Evolutionary conservation across 2,888 invertebrate genomes (phyloP).

Genomic region (Stenurella melanura): DNA sequence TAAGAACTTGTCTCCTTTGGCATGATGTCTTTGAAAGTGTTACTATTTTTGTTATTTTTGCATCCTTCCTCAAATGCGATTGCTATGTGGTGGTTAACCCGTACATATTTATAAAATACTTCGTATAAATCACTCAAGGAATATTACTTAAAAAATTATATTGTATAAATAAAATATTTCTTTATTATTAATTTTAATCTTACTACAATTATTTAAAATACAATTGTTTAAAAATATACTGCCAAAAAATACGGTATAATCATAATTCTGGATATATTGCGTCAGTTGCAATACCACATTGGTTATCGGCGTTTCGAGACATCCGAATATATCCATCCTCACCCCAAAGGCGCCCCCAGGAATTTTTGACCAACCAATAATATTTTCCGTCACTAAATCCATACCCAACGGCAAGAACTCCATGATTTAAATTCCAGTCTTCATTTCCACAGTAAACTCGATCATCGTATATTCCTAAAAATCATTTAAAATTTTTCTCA

Average conservation of each 20-base stretch:
- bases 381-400: conserved; percentile 78
- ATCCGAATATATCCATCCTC: conserved; percentile 55
- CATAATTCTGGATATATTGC: conserved; percentile 10
- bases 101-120: too few relatives aligned
- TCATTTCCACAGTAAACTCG: conserved; percentile 73
- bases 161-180: too few relatives aligned
- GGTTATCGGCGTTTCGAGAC: conserved; percentile 13
- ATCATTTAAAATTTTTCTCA: too few relatives aligned
- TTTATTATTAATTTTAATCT: not conserved
- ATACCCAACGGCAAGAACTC: conserved; percentile 86
- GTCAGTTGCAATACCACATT: conserved; percentile 15
- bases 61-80: too few relatives aligned
- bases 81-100: too few relatives aligned
- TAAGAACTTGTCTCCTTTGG: too few relatives aligned
- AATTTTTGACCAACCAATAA: conserved; percentile 82
- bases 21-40: too few relatives aligned
- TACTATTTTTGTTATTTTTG: too few relatives aligned
- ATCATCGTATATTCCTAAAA: conserved; percentile 77
- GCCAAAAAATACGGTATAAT: not conserved
- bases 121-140: too few relatives aligned
- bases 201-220: not conserved
- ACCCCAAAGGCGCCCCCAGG: conserved; percentile 74
- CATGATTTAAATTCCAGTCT: conserved; percentile 77
- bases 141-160: too few relatives aligned
- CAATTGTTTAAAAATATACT: too few relatives aligned